phyloP scores from a whole-genome alignment of 2,797 vertebrate species.

The Protonibea diacanthus region DNA sequence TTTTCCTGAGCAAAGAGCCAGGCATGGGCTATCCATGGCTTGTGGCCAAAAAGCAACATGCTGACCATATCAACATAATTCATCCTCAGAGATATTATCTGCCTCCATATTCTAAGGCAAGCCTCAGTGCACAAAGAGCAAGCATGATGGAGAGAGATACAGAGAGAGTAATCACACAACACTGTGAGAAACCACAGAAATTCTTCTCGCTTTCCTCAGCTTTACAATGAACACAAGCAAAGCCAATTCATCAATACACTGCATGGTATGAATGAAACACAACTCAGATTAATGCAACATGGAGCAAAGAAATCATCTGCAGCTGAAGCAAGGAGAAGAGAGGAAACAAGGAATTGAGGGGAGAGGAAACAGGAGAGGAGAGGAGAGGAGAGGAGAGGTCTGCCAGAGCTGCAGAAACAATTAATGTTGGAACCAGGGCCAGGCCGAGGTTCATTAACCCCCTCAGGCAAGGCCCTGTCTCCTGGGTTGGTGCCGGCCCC shows the following conservation, averaged over 20 bases:
- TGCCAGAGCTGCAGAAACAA: constrained; percentile 49
- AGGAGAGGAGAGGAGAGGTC: background rate
- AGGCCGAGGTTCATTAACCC: constrained; percentile 71
- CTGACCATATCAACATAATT: constrained; percentile 54
- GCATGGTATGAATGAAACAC: constrained; percentile 33
- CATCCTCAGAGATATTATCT: constrained; percentile 43
- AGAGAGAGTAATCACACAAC: constrained; percentile 34
- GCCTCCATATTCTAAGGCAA: constrained; percentile 50
- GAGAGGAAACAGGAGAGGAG: background rate
- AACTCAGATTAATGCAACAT: constrained; percentile 19
- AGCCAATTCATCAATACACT: constrained; percentile 39
- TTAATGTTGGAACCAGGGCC: constrained; percentile 57
- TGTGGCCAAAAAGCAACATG: constrained; percentile 43
- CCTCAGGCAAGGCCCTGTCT: constrained; percentile 58
- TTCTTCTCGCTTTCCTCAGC: constrained; percentile 9
- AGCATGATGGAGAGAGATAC: constrained; percentile 32
- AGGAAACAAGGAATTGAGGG: background rate
- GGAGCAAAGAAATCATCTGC: constrained; percentile 22
- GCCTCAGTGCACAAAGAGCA: constrained; percentile 26
- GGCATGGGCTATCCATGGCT: constrained; percentile 8
- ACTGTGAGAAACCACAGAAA: constrained; percentile 26
- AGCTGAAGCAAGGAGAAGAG: background rate
- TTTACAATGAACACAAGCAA: constrained; percentile 45
- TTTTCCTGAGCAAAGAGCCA: background rate
- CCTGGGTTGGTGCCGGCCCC: constrained; percentile 50